These are phyloP conservation scores for Ara ararauna DNA, from an alignment of 2,797 vertebrate species.

Conservation along the genomic window DNA sequence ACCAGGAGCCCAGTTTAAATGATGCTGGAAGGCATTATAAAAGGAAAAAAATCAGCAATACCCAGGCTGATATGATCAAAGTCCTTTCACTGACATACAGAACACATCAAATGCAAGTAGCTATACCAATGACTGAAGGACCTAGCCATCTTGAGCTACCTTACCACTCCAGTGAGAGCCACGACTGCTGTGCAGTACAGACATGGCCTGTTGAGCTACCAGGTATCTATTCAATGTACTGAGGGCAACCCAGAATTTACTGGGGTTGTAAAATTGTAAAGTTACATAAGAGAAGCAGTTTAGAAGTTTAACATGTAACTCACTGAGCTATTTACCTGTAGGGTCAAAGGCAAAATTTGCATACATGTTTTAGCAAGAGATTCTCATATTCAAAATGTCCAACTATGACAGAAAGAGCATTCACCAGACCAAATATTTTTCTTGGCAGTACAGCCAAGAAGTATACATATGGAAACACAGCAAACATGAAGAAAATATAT, in stretches of 20 bases:
- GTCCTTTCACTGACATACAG: not conserved
- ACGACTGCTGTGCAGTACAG: accelerated
- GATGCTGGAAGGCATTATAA: not conserved
- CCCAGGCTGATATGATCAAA: not conserved
- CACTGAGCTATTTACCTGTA: not conserved
- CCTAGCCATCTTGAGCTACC: not conserved
- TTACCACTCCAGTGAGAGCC: not conserved
- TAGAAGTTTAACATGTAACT: not conserved
- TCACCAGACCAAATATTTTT: not conserved
- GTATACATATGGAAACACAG: not conserved
- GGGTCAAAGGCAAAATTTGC: not conserved
- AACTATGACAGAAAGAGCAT: not conserved
- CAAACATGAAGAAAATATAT: not conserved
- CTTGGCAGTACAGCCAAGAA: not conserved
- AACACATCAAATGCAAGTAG: not conserved
- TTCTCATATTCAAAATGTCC: not conserved
- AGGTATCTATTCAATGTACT: not conserved
- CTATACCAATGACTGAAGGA: not conserved
- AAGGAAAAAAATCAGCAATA: not conserved
- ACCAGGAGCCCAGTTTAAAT: not conserved
- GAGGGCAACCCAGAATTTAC: not conserved
- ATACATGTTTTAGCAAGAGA: not conserved
- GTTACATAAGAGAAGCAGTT: not conserved
- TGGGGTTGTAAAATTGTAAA: not conserved
- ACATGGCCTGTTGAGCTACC: not conserved